Evolutionary conservation across 2,113 vertebrate species (phyloP).

Genomic region (Nothoprocta pentlandii): DNA sequence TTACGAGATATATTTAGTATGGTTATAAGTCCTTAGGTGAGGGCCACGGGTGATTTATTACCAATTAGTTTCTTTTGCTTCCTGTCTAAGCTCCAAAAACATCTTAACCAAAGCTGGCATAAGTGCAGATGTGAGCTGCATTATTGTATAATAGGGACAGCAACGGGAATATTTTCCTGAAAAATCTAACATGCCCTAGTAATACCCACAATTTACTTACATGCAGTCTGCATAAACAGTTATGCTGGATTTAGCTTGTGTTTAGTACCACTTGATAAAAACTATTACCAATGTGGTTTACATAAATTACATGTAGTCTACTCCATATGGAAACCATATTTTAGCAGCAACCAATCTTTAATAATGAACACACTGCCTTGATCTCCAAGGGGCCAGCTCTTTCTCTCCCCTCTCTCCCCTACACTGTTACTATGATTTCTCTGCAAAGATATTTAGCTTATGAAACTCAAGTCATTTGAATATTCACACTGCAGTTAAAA

Average conservation of each 20-base stretch:
- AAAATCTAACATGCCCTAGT: conserved; percentile 44
- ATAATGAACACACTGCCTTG: conserved; percentile 55
- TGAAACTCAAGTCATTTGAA: conserved; percentile 84
- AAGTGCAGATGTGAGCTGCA: neutral
- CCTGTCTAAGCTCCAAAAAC: neutral
- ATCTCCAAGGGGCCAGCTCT: conserved; percentile 27
- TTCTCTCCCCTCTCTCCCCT: neutral
- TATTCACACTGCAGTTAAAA: conserved; percentile 86
- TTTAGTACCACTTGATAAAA: conserved; percentile 71
- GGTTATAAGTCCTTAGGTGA: neutral
- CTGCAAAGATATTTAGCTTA: conserved; percentile 85
- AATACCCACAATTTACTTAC: conserved; percentile 58
- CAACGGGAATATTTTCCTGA: conserved; percentile 20
- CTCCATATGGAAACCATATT: conserved; percentile 75
- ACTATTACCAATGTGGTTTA: conserved; percentile 67
- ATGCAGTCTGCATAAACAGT: conserved; percentile 39
- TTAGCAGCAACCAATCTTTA: conserved; percentile 59
- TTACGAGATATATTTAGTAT: neutral
- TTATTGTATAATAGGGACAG: neutral
- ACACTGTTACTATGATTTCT: conserved; percentile 71
- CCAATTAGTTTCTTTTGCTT: neutral
- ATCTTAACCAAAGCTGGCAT: neutral
- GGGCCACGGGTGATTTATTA: neutral
- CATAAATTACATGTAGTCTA: conserved; percentile 70
- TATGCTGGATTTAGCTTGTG: conserved; percentile 38